Evolutionary conservation across 2,888 invertebrate species (phyloP).

Genomic region (Amphipoea oculea): DNA sequence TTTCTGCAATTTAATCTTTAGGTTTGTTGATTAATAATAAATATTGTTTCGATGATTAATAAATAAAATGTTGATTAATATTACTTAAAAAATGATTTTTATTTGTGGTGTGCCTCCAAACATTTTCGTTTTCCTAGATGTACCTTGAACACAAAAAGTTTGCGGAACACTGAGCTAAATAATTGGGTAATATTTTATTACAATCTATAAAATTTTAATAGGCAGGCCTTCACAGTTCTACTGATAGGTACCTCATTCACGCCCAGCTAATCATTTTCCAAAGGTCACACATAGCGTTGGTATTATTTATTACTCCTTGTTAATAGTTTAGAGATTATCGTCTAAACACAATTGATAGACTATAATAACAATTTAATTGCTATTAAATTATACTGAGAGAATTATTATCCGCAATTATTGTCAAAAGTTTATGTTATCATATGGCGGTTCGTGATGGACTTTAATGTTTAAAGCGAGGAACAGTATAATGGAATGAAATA

Average conservation of each 20-base stretch:
- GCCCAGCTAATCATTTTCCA: constrained; percentile 2
- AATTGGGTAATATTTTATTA: neutral
- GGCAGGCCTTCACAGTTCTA: neutral
- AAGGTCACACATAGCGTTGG: constrained; percentile 18
- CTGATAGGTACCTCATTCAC: neutral
- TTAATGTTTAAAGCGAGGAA: neutral
- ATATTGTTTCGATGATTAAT: no score
- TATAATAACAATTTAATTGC: neutral
- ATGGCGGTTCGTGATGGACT: constrained; percentile 8
- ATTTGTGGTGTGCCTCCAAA: no score
- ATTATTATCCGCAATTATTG: constrained; percentile 10
- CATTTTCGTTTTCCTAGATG: no score
- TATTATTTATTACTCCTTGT: neutral
- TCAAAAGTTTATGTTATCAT: constrained; percentile 28
- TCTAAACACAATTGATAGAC: constrained; percentile 3
- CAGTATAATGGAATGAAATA: neutral
- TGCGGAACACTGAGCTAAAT: no score
- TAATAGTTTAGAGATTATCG: constrained; percentile 27
- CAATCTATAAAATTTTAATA: neutral
- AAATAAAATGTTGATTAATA: no score
- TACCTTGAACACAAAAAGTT: no score
- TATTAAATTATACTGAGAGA: constrained; percentile 13
- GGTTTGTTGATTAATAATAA: no score
- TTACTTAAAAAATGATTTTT: no score
- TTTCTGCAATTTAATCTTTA: no score